Evolutionary conservation across 2,888 invertebrate genomes (phyloP), one percentile per base, ranked within the genome.

Genomic region (Eubasilissa splendida): DNA sequence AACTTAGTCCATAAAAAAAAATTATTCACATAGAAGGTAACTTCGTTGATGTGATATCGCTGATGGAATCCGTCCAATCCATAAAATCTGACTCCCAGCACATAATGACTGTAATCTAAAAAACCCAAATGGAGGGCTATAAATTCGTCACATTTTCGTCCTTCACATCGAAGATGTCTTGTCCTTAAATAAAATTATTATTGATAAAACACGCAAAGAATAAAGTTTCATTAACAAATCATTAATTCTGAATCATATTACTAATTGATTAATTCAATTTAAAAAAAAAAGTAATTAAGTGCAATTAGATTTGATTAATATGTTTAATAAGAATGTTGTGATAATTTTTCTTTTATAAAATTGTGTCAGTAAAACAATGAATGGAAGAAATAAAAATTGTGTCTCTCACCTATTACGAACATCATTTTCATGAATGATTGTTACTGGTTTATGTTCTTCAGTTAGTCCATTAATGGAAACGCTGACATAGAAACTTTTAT

Each of bases 61-160:
- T 94, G 93, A 88, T 97, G 95, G 87, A 97, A 96, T 85, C 93
- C 93, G 86, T 95, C 94, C 82, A 99, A 91, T 12, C 96, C 97
- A 86, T 94, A 94, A 88, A 99, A 96, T 84, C 93, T 92, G 12
- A 98, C 92, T 31, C 95, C 96, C 76, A 98, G 93, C 75, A 96
- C 93, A 87, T 98, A 98, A 87, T 96, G 95, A 1, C 95, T 94
- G 88, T 95, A 98, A 86, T 97, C 96, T 60, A 98, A 89, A 84
- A 95, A 96, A 31, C 97, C 97, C 81, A 99, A 91, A 89, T 99
- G 99, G 74, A 97, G 89, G 0, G 97, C 92, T 84, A 96, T 95
- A 84, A 98, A 94, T 86, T 97, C 96, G 82, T 96, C 95, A 88
- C 99, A 99, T 31, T 91, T 90, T 87, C 95, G 94, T 85, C 94